Evolutionary conservation across 2,113 vertebrate genomes (phyloP).

Genomic region (Eretmodus cyanostictus): DNA sequence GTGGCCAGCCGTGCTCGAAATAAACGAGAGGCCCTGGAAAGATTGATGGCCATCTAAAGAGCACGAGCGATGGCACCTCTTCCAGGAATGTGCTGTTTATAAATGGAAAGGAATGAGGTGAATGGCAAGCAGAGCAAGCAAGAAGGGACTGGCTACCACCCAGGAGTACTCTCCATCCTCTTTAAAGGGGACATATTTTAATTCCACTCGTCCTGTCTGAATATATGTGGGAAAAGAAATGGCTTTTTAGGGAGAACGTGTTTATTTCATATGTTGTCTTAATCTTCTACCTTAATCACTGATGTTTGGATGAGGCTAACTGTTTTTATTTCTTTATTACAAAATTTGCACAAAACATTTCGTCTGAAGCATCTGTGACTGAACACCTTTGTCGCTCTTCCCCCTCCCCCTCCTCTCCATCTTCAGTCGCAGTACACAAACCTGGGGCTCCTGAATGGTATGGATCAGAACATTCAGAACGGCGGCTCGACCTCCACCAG

Average conservation of each 20-base stretch:
- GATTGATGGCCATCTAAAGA: conserved; percentile 87
- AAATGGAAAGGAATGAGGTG: conserved; percentile 77
- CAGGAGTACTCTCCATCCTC: conserved; percentile 40
- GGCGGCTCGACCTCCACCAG: conserved; percentile 95
- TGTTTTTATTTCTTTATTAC: background rate
- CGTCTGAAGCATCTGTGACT: background rate
- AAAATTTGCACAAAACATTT: background rate
- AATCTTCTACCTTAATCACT: background rate
- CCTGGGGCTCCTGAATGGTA: conserved; percentile 96
- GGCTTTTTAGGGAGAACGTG: background rate
- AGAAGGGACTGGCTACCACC: conserved; percentile 43
- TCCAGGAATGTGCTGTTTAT: conserved; percentile 80
- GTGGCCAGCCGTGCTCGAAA: conserved; percentile 75
- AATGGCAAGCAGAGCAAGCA: conserved; percentile 42
- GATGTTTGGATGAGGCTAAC: background rate
- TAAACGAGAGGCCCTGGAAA: conserved; percentile 77
- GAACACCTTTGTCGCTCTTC: background rate
- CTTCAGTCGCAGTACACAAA: conserved; percentile 94
- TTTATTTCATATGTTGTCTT: background rate
- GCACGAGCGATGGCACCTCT: conserved; percentile 75
- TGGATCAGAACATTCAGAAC: conserved; percentile 97
- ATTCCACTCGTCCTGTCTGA: conserved; percentile 23
- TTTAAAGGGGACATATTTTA: conserved; percentile 53
- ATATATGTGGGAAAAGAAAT: background rate
- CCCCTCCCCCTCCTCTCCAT: background rate